Percentiles rank a stretch among this genome's conserved stretches.
These are phyloP conservation scores for Cerceris ruficornis DNA, from an alignment of 2,888 invertebrate species.

Conservation along the genomic window DNA sequence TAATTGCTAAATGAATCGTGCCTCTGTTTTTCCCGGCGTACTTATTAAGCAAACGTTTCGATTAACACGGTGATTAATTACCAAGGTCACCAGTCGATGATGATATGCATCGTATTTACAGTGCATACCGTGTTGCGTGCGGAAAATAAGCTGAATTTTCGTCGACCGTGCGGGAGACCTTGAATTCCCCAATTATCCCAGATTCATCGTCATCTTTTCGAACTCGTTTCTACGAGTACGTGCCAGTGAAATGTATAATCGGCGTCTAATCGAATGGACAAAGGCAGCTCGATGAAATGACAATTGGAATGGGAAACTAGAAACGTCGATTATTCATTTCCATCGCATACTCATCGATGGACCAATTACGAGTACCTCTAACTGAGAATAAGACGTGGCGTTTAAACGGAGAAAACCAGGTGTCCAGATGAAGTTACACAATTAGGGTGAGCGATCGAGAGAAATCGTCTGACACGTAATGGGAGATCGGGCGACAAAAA, in stretches of 20 bases:
- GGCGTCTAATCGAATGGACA: too few relatives aligned
- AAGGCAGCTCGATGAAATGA: too few relatives aligned
- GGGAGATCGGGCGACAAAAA: constrained; percentile 46
- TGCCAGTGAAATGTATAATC: too few relatives aligned
- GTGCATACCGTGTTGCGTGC: constrained; percentile 23
- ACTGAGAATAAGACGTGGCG: constrained; percentile 14
- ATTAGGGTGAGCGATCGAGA: constrained; percentile 28
- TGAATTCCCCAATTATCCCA: constrained; percentile 10
- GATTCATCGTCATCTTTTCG: constrained; percentile 1
- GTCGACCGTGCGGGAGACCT: constrained; percentile 33
- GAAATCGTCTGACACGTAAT: constrained; percentile 52
- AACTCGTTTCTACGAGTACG: too few relatives aligned
- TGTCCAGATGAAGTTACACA: constrained; percentile 46
- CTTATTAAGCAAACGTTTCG: constrained; percentile 69
- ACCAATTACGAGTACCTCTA: constrained; percentile 42
- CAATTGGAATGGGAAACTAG: too few relatives aligned
- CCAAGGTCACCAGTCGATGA: constrained; percentile 64
- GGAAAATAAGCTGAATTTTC: constrained; percentile 50
- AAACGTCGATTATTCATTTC: too few relatives aligned
- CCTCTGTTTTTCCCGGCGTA: constrained; percentile 62
- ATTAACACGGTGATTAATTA: constrained; percentile 68
- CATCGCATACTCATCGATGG: too few relatives aligned
- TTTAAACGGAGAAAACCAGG: constrained; percentile 25
- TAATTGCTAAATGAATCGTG: constrained; percentile 70
- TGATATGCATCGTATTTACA: constrained; percentile 55